phyloP scores from a whole-genome alignment of 1,140 invertebrate species.

The Lepidurus packardi region DNA sequence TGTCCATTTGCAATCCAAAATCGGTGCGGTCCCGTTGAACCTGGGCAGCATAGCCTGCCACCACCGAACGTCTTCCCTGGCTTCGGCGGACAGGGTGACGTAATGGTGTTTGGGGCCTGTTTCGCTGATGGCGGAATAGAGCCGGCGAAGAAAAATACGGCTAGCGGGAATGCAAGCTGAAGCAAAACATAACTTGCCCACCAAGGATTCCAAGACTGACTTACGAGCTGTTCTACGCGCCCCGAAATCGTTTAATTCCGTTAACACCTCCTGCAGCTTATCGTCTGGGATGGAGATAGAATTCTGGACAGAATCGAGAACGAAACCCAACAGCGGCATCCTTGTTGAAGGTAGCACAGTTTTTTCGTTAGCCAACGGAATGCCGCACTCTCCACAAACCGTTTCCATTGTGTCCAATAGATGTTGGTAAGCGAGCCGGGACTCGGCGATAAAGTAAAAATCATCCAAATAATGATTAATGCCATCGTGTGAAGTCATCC shows the following conservation, averaged over 20 bases:
- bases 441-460: neutral
- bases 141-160: neutral
- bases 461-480: conserved; percentile 6
- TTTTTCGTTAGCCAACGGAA: conserved; percentile 10
- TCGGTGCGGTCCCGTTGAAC: conserved; percentile 8
- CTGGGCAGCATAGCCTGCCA: neutral
- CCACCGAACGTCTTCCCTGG: neutral
- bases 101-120: neutral
- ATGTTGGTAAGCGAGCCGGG: neutral
- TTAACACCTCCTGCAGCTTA: neutral
- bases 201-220: neutral
- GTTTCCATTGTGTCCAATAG: neutral
- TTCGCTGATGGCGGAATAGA: neutral
- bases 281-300: neutral
- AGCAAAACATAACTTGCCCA: neutral
- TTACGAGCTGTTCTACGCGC: neutral
- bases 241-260: neutral
- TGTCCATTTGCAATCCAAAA: neutral
- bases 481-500: neutral
- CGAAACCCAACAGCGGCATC: conserved; percentile 15
- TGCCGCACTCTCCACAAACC: neutral
- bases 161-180: neutral
- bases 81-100: neutral
- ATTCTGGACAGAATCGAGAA: neutral
- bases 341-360: neutral